Evolutionary conservation across 2,888 invertebrate genomes (phyloP), one percentile per base, ranked within the genome.

Genomic region (Orthosia gracilis): DNA sequence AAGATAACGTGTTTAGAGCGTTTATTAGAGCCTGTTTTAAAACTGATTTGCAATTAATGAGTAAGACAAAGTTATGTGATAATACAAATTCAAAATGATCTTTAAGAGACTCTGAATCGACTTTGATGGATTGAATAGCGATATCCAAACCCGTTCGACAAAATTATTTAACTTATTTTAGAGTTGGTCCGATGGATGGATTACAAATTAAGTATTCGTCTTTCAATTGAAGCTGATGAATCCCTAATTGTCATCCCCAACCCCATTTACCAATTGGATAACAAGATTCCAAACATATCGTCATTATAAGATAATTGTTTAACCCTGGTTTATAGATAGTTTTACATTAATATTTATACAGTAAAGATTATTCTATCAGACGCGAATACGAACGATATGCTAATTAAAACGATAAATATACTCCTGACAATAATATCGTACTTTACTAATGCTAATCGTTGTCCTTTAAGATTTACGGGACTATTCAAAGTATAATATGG

Each of bases 351-450:
- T 21, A 61, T 59, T 71, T 59, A 40, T 5, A n/a, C 17, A 54
- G n/a, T n/a, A 26, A 5, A 62, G 52, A 55, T 65, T 50, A 66
- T 55, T 50, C 15, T 68, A 62, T 57, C 67, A 55, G n/a, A 69
- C 12, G 49, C 9, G 15, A 59, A 73, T 45, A 23, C 69, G 47
- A 18, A 26, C 9, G 17, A 47, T 72, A 82, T 69, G 73, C 23
- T 40, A 69, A 80, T 69, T n/a, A 73, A 63, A 78, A 69, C 64
- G 12, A 78, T 78, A 73, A 80, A 73, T 73, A 64, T 23, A 50
- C 17, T n/a, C n/a, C 26, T n/a, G 64, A 49, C 61, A 81, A 82
- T 70, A 65, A 70, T 52, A 49, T 65, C 21, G 57, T 58, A 45
- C 57, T 54, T 13, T 54, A 66, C 18, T 62, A 65, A 79, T 58